Evolutionary conservation across 2,113 vertebrate genomes (phyloP), one percentile per base, ranked within the genome.

Genomic region (Phaetusa simplex): DNA sequence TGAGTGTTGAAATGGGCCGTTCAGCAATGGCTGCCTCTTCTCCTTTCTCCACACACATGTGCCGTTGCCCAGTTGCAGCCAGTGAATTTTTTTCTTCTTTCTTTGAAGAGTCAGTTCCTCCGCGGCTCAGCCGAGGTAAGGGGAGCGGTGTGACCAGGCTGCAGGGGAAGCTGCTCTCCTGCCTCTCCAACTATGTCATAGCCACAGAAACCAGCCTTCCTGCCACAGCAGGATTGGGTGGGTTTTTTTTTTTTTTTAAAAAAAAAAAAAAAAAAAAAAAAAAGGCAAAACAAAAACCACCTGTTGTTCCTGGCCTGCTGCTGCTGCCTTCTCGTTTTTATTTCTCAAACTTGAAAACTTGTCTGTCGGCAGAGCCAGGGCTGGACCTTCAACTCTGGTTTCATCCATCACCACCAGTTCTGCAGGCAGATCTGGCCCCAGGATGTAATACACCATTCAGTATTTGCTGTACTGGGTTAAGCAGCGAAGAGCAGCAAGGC

Each of bases 151-250:
- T 81, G 80, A 72, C 50, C 2, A 1, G 5, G 6, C 62, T 77
- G n/a, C 50, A 2, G 13, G 88, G 65, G 88, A 93, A 92, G 67
- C 82, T 73, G 53, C 62, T 86, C 50, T 76, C 49, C 40, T 21
- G 26, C 55, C 56, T 77, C 56, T 32, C 27, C 0, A 0, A 53
- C 76, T 92, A 53, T 52, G 64, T 93, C 66, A 61, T 8, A 95
- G 66, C 62, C 73, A 49, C 78, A 90, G 79, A 86, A 86, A 80
- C 58, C 90, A 77, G 45, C 58, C 67, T 91, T 91, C 84, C 86
- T 93, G 89, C 80, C 65, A 30, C 0, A 1, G 27, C 36, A 69
- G 38, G 22, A 36, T 8, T 86, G 45, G n/a, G 47, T 47, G 47
- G 24, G 8, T 17, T 14, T 32, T 34, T 43, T 27, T 56, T 10